Conservation (phyloP, 2,888 invertebrate genomes). For the Baronia brevicornis region DNA sequence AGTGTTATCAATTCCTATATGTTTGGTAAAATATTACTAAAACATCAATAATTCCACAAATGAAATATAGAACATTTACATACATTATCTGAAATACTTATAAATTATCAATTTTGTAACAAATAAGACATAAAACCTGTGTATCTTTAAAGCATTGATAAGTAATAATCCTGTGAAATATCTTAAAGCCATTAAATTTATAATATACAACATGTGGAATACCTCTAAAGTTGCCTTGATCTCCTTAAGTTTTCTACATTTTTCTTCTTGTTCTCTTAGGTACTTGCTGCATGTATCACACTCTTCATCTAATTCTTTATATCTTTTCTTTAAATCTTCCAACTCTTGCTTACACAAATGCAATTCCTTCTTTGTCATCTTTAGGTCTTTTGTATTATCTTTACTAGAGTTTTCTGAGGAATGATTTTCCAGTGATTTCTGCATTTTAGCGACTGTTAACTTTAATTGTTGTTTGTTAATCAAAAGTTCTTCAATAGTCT, state of each 20-base stretch:
- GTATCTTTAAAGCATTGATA: too few relatives aligned
- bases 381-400: constrained; percentile 47
- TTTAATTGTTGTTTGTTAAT: constrained; percentile 65
- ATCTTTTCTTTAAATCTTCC: constrained; percentile 39
- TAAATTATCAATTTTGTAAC: too few relatives aligned
- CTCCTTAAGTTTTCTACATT: constrained; percentile 40
- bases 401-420: constrained; percentile 30
- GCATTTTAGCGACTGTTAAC: constrained; percentile 45
- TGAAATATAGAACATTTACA: too few relatives aligned
- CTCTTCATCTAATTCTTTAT: constrained; percentile 60
- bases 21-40: too few relatives aligned
- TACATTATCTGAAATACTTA: too few relatives aligned
- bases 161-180: too few relatives aligned
- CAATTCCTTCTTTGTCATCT: constrained; percentile 41
- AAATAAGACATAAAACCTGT: not conserved
- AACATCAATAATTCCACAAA: too few relatives aligned
- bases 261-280: constrained; percentile 46
- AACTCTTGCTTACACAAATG: constrained; percentile 41
- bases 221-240: constrained; percentile 49
- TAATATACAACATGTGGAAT: too few relatives aligned
- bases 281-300: constrained; percentile 59
- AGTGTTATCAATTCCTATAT: too few relatives aligned
- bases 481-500: constrained; percentile 59
- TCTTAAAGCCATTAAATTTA: too few relatives aligned
- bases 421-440: constrained; percentile 43